A percentile compares a stretch with the other conserved stretches of the same genome.
Evolutionary conservation across 2,888 invertebrate species (phyloP).

Genomic region (Drosophila barbarae): DNA sequence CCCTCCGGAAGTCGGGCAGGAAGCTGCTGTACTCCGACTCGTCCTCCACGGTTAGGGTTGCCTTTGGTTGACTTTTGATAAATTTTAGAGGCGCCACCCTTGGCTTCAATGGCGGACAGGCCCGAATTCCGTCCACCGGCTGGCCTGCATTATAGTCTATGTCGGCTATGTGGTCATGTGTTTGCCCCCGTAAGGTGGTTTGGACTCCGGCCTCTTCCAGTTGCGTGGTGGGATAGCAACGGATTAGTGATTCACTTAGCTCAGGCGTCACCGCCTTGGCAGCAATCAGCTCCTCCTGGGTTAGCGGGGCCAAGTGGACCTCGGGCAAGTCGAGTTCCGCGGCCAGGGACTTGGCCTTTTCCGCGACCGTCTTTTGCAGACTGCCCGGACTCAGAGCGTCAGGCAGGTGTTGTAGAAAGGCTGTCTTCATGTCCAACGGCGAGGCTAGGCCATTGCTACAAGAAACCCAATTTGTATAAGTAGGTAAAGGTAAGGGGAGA

Average conservation of each 20-base stretch:
- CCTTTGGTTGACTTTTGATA: slow-evolving; percentile 53
- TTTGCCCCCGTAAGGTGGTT: slow-evolving; percentile 63
- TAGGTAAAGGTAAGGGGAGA: not conserved
- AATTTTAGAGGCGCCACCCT: slow-evolving; percentile 53
- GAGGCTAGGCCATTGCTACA: slow-evolving; percentile 57
- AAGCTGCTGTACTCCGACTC: slow-evolving; percentile 65
- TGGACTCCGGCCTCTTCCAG: slow-evolving; percentile 73
- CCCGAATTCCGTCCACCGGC: slow-evolving; percentile 69
- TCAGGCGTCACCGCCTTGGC: slow-evolving; percentile 47
- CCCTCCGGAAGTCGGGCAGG: slow-evolving; percentile 69
- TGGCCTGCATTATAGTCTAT: slow-evolving; percentile 59
- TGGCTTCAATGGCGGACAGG: slow-evolving; percentile 34
- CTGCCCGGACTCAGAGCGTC: slow-evolving; percentile 84
- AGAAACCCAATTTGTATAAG: not conserved
- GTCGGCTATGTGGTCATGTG: slow-evolving; percentile 16
- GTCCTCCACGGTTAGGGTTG: not conserved
- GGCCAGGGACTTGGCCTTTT: slow-evolving; percentile 84
- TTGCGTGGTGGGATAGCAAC: slow-evolving; percentile 56
- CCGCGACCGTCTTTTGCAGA: slow-evolving; percentile 86
- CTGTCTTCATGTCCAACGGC: slow-evolving; percentile 59
- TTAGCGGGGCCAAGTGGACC: slow-evolving; percentile 67
- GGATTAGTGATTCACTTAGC: slow-evolving; percentile 41
- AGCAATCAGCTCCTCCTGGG: slow-evolving; percentile 59
- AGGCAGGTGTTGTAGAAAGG: slow-evolving; percentile 78
- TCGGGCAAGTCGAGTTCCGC: slow-evolving; percentile 72